Percentiles rank a stretch among this genome's conserved stretches.
phyloP scores from a whole-genome alignment of 2,797 vertebrate species.

The Sphaeramia orbicularis region DNA sequence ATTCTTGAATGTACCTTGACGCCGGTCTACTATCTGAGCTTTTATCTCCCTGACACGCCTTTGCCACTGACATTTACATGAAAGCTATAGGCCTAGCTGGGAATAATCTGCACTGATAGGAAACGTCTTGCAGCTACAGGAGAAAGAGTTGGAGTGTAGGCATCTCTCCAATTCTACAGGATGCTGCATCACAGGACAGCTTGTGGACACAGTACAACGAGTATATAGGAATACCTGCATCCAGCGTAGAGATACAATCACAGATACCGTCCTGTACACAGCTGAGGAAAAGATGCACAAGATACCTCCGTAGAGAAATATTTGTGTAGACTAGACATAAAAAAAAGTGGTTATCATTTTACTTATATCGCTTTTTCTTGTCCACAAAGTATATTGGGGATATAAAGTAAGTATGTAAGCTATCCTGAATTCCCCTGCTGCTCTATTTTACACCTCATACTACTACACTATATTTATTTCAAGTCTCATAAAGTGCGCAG shows the following conservation, averaged over 20 bases:
- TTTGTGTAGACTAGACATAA: conserved; percentile 16
- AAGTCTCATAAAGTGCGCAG: background rate
- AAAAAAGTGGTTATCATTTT: conserved; percentile 17
- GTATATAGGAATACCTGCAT: conserved; percentile 30
- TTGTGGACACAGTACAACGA: conserved; percentile 14
- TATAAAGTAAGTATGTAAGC: background rate
- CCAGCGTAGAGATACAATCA: conserved; percentile 53
- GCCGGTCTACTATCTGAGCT: conserved; percentile 60
- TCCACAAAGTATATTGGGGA: background rate
- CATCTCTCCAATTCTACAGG: conserved; percentile 35
- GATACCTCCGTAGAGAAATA: conserved; percentile 20
- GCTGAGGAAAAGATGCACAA: conserved; percentile 36
- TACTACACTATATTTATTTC: conserved; percentile 5
- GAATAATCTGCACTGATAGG: conserved; percentile 72
- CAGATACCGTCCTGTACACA: conserved; percentile 43
- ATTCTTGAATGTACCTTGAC: conserved; percentile 54
- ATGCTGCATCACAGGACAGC: conserved; percentile 39
- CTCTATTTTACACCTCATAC: background rate
- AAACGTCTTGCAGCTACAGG: conserved; percentile 49
- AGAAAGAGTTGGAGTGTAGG: conserved; percentile 54
- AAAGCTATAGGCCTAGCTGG: conserved; percentile 66
- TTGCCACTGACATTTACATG: conserved; percentile 78
- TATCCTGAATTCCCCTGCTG: background rate
- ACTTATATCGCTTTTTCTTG: conserved; percentile 3
- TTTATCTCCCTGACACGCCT: conserved; percentile 73